Conservation (phyloP, 2,797 vertebrate genomes). For the Anas capensis region DNA sequence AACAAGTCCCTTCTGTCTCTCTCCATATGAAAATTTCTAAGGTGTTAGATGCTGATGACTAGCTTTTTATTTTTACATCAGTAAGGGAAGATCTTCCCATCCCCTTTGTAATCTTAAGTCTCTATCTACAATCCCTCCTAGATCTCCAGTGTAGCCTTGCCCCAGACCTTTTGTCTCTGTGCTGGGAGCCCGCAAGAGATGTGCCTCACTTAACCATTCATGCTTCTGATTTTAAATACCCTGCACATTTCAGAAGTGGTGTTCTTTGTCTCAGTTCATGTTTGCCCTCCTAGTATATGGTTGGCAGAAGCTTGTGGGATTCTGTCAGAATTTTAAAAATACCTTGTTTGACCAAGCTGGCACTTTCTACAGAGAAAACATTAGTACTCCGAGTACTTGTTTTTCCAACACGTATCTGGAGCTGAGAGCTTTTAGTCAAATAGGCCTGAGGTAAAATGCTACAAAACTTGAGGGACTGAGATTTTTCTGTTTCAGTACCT, state of each 20-base stretch:
- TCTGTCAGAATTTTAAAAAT: not conserved
- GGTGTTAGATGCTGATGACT: not conserved
- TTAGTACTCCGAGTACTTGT: not conserved
- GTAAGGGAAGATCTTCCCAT: not conserved
- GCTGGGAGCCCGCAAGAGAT: not conserved
- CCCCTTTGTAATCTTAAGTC: not conserved
- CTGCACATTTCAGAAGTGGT: not conserved
- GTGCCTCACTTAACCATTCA: not conserved
- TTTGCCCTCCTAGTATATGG: not conserved
- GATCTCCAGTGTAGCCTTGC: not conserved
- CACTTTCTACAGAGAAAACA: fast-evolving
- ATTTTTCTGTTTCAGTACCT: not conserved
- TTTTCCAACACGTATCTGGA: not conserved
- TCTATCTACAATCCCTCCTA: not conserved
- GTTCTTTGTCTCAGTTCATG: not conserved
- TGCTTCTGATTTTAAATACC: not conserved
- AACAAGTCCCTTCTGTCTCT: not conserved
- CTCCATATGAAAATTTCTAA: fast-evolving
- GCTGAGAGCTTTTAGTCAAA: not conserved
- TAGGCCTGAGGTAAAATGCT: not conserved
- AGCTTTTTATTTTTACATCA: not conserved
- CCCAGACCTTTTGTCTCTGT: not conserved
- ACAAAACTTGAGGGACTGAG: not conserved
- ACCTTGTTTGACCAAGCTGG: not conserved
- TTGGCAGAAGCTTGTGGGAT: not conserved